phyloP scores from a whole-genome alignment of 2,888 invertebrate genomes.

The Stictocephala bisonia region DNA sequence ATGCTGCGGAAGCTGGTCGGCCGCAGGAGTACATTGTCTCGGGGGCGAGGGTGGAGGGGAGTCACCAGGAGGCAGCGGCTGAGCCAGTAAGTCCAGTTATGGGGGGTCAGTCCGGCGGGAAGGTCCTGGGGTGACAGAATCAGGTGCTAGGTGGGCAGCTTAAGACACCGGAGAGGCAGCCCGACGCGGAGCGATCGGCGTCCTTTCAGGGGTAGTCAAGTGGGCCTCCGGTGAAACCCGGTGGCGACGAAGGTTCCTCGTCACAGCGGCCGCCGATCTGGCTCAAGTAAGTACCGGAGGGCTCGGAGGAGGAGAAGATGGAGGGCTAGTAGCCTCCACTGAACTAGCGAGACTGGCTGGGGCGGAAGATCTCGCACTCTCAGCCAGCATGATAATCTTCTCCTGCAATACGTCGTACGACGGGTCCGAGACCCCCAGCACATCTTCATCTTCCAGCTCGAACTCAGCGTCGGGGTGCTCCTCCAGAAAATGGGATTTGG shows the following conservation, averaged over 20 bases:
- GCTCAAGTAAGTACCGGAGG: no score
- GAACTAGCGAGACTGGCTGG: no score
- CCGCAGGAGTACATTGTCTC: background rate
- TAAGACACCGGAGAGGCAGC: background rate
- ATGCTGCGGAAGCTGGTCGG: background rate
- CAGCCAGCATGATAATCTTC: no score
- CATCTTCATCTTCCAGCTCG: no score
- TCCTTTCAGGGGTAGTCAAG: background rate
- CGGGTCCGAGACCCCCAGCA: no score
- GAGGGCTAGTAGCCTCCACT: no score
- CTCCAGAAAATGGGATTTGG: background rate
- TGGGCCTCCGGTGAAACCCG: background rate
- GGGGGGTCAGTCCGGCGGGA: background rate
- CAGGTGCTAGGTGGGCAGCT: background rate
- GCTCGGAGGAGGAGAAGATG: no score
- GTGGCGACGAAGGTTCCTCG: background rate
- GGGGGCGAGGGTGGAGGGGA: background rate
- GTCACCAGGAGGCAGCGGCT: background rate
- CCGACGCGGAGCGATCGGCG: background rate
- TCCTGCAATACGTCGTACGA: no score
- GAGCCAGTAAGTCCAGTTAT: background rate
- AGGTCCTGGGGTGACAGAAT: background rate
- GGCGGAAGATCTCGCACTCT: no score
- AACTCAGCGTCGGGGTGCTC: background rate
- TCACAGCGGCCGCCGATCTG: background rate